Percentiles rank a stretch among this genome's conserved stretches.
phyloP scores from a whole-genome alignment of 2,797 vertebrate species.

The Dallia pectoralis region DNA sequence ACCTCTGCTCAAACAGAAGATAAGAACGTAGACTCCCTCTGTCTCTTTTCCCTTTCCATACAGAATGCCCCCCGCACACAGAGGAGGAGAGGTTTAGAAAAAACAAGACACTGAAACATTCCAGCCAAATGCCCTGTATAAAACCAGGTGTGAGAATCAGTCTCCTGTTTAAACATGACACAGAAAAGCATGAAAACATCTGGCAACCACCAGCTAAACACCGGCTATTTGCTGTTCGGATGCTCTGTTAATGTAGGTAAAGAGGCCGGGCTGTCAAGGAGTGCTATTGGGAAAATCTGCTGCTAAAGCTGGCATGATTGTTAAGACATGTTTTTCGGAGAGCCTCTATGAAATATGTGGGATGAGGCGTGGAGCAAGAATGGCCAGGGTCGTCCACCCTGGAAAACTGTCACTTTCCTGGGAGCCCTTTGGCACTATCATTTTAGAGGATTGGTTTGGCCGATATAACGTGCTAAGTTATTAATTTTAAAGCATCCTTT shows the following conservation, averaged over 20 bases:
- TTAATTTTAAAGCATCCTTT: neutral
- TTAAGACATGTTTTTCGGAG: neutral
- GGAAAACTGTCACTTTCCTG: no score
- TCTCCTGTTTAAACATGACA: conserved; percentile 70
- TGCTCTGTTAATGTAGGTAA: conserved; percentile 34
- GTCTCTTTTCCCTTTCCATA: neutral
- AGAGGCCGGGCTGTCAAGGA: conserved; percentile 16
- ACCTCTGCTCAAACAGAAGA: conserved; percentile 36
- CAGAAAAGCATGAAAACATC: conserved; percentile 58
- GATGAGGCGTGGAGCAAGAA: neutral
- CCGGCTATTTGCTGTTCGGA: conserved; percentile 38
- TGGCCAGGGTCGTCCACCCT: no score
- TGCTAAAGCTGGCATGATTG: neutral
- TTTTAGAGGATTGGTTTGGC: neutral
- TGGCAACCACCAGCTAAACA: conserved; percentile 58
- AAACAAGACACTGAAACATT: conserved; percentile 49
- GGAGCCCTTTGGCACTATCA: neutral
- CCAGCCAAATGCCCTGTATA: conserved; percentile 54
- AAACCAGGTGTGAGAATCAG: conserved; percentile 69
- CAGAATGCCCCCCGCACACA: conserved; percentile 6
- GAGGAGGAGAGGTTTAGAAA: neutral
- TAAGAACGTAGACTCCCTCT: conserved; percentile 16
- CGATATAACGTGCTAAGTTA: neutral
- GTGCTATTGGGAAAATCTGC: neutral
- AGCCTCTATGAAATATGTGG: neutral